Evolutionary conservation across 2,888 invertebrate genomes (phyloP), one percentile per base, ranked within the genome.

Genomic region (Sphaerophoria taeniata): DNA sequence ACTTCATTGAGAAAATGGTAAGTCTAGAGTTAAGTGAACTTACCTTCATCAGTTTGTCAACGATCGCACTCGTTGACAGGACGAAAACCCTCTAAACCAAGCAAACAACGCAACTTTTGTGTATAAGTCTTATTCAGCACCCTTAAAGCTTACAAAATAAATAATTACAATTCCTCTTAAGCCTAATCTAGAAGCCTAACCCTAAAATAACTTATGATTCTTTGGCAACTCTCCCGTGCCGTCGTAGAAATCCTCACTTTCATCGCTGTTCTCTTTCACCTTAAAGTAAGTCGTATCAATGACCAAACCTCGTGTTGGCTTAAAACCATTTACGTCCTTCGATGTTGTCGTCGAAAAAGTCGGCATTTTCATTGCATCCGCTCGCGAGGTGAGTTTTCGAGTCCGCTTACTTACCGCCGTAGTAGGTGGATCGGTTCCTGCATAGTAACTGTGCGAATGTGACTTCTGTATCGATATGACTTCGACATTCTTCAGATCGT

Each of bases 1-100:
- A 90, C 74, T 94, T 94, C 87, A 92, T 94, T 36, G 93, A 93
- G 34, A 92, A 92, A 78, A 93, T 93, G 92, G 93, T 93, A 88
- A 91, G 92, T 89, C 0, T 24, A 24, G 24, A 24, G 16, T 24
- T n/a, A 61, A 43, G 3, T 39, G 6, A 6, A 9, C 6, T 39
- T 39, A 39, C 7, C 6, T 9, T 7, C 39, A 7, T 43, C 43
- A 43, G 11, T 43, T 6, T 9, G 9, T 43, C 43, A 39, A 39
- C 3, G 39, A 39, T 7, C 6, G 2, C 39, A 39, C 6, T 39
- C 39, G 43, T 43, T 43, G 0, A 43, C 9, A 0, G 2, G 6
- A 6, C 9, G 9, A 39, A 3, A 9, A 43, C 12, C 43, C 12
- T 7, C 43, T 6, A 43, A 3, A 11, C 9, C 12, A 7, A 11